phyloP scores from a whole-genome alignment of 30 jellyfish, hydroid and myxozoan species.

The Cassiopea xamachana region DNA sequence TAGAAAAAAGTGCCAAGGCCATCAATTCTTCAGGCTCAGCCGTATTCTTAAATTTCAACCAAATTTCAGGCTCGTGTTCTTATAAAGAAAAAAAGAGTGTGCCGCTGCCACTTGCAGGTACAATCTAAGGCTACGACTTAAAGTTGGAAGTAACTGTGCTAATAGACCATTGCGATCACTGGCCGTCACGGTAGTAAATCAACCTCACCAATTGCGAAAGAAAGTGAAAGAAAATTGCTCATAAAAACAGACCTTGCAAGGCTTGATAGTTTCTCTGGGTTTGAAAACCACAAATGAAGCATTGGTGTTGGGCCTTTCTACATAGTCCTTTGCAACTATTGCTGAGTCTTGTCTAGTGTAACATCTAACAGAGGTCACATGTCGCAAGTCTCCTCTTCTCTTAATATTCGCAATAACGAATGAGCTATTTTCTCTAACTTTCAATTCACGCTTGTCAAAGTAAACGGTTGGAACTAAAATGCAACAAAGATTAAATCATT shows the following conservation, averaged over 20 bases:
- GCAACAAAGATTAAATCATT: background rate
- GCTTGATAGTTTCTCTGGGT: conserved; percentile 73
- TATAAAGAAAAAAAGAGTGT: too few relatives aligned
- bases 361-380: conserved; percentile 81
- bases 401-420: conserved; percentile 64
- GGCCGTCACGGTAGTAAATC: too few relatives aligned
- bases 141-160: too few relatives aligned
- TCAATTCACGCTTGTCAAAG: conserved; percentile 65
- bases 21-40: too few relatives aligned
- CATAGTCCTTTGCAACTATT: conserved; percentile 77
- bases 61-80: too few relatives aligned
- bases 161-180: too few relatives aligned
- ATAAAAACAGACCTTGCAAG: conserved; percentile 73
- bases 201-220: too few relatives aligned
- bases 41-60: too few relatives aligned
- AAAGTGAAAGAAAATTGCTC: too few relatives aligned
- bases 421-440: conserved; percentile 77
- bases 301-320: conserved; percentile 81
- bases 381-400: conserved; percentile 86
- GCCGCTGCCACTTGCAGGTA: too few relatives aligned
- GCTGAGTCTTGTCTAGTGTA: conserved; percentile 94
- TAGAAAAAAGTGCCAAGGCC: too few relatives aligned
- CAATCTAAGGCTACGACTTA: too few relatives aligned
- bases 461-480: conserved; percentile 80
- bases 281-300: conserved; percentile 82